Evolutionary conservation across 92 coral and sea anemone species (phyloP).

Genomic region (Epizoanthus fatuus): DNA sequence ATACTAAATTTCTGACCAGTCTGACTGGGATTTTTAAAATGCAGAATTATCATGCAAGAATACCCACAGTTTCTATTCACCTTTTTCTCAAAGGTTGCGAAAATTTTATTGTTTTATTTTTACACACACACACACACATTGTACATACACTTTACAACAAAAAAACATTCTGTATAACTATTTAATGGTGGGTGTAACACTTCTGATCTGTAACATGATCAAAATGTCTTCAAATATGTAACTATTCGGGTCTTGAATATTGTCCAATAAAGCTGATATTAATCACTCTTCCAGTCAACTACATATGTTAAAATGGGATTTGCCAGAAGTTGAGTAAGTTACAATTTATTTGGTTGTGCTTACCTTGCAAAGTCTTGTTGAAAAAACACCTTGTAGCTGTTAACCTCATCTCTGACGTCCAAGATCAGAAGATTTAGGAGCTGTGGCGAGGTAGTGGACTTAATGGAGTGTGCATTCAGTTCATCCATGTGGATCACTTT

Average conservation of each 20-base stretch:
- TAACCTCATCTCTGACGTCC: slow-evolving; percentile 84
- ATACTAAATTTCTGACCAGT: no score
- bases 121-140: not conserved
- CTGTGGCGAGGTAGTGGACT: slow-evolving; percentile 66
- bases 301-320: not conserved
- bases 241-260: no score
- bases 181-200: no score
- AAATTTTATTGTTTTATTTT: no score
- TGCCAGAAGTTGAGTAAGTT: no score
- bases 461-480: slow-evolving; percentile 62
- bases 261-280: no score
- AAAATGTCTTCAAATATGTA: no score
- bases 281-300: not conserved
- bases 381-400: slow-evolving; percentile 74
- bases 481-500: slow-evolving; percentile 82
- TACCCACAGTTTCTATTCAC: no score
- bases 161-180: no score
- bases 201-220: no score
- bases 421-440: slow-evolving; percentile 79
- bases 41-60: not conserved
- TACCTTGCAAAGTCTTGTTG: slow-evolving; percentile 84
- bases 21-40: not conserved
- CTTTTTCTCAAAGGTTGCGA: no score
- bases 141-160: not conserved
- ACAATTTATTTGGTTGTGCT: slow-evolving; percentile 11